Conservation (phyloP, 2,113 vertebrate species). For the Oncorhynchus clarkii region DNA sequence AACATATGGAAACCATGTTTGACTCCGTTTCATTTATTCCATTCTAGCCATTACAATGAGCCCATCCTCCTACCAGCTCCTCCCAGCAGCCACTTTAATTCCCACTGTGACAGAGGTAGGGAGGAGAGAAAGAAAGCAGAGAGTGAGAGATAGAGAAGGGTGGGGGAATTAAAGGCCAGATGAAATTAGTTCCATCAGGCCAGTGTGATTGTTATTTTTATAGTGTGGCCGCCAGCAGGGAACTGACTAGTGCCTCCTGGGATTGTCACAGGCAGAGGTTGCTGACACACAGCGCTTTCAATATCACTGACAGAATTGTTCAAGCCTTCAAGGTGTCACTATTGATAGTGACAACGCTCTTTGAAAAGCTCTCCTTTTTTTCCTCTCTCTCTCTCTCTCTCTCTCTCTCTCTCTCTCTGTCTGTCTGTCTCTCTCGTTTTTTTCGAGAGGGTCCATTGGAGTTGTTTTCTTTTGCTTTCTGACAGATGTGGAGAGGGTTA, state of each 20-base stretch:
- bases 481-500: conserved; percentile 34
- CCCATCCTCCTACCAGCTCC: too few relatives aligned
- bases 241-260: conserved; percentile 57
- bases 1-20: too few relatives aligned
- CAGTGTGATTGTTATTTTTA: conserved; percentile 71
- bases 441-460: conserved; percentile 1
- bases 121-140: not conserved
- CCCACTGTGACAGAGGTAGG: conserved; percentile 4
- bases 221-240: conserved; percentile 65
- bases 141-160: conserved; percentile 24
- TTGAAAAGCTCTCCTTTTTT: conserved; percentile 41
- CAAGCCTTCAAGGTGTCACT: conserved; percentile 73
- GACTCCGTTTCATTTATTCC: too few relatives aligned
- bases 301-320: conserved; percentile 71
- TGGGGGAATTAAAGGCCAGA: conserved; percentile 63
- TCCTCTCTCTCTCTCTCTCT: conserved; percentile 8
- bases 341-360: conserved; percentile 64
- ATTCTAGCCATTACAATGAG: too few relatives aligned
- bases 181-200: conserved; percentile 74
- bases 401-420: conserved; percentile 19
- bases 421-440: conserved; percentile 28
- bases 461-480: conserved; percentile 38
- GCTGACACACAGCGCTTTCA: conserved; percentile 70
- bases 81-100: too few relatives aligned
- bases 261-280: conserved; percentile 56